Conservation (phyloP, 2,888 invertebrate species). For the Drosophila melanosoma region DNA sequence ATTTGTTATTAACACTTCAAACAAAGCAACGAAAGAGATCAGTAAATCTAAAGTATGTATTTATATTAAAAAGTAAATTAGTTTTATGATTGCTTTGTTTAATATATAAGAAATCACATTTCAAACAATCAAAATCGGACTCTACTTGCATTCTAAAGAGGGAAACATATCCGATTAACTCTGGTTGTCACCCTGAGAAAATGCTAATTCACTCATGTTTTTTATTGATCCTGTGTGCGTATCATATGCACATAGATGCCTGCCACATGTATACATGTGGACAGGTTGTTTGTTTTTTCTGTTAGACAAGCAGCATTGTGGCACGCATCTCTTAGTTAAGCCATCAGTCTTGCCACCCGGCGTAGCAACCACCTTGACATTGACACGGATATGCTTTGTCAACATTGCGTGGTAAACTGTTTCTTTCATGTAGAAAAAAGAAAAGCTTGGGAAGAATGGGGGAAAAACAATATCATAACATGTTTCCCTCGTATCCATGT, state of each 20-base stretch:
- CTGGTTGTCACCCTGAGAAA: background rate
- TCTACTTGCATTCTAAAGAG: background rate
- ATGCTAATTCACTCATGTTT: background rate
- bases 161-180: background rate
- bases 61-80: slow-evolving; percentile 7
- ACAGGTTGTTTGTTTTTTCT: background rate
- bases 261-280: slow-evolving; percentile 6
- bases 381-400: slow-evolving; percentile 54
- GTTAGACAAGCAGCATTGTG: slow-evolving; percentile 14
- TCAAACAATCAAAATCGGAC: background rate
- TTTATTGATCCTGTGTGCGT: background rate
- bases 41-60: background rate
- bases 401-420: slow-evolving; percentile 43
- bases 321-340: slow-evolving; percentile 17
- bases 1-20: too few relatives aligned
- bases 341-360: slow-evolving; percentile 9
- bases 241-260: background rate
- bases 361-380: slow-evolving; percentile 14
- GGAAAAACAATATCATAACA: slow-evolving; percentile 5
- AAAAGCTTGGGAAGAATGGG: background rate
- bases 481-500: slow-evolving; percentile 2
- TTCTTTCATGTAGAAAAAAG: slow-evolving; percentile 26
- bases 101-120: background rate
- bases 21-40: background rate
- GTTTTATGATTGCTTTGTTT: slow-evolving; percentile 7